Evolutionary conservation across 2,797 vertebrate genomes (phyloP).

Genomic region (Tragelaphus eurycerus): DNA sequence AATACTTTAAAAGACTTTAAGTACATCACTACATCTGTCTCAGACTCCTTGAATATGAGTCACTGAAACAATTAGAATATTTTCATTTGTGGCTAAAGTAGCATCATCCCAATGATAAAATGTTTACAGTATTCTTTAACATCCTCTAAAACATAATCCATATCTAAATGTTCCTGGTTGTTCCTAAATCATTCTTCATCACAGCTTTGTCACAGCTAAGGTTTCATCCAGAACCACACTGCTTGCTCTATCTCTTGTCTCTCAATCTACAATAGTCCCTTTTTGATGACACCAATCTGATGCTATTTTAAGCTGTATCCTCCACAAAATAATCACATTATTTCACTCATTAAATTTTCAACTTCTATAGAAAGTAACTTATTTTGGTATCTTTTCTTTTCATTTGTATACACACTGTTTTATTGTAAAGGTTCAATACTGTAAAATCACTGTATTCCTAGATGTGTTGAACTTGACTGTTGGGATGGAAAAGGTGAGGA

Average conservation of each 20-base stretch:
- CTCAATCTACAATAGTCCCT: background rate
- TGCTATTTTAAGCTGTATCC: background rate
- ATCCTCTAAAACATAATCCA: background rate
- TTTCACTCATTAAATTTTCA: background rate
- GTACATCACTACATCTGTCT: background rate
- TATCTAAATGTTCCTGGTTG: background rate
- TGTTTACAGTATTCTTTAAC: background rate
- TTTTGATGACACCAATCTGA: background rate
- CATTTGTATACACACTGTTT: background rate
- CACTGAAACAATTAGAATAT: background rate
- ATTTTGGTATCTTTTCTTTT: background rate
- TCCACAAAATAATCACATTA: background rate
- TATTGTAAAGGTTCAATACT: background rate
- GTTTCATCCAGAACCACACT: background rate
- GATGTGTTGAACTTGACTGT: conserved; percentile 98
- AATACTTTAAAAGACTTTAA: background rate
- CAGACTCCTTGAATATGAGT: background rate
- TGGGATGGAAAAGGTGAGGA: conserved; percentile 99
- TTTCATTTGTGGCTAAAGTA: background rate
- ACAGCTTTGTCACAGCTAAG: background rate
- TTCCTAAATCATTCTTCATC: background rate
- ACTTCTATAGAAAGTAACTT: background rate
- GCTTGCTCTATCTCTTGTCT: background rate
- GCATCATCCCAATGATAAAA: background rate
- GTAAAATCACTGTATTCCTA: conserved; percentile 73